These are phyloP conservation scores for Tichodroma muraria DNA, from an alignment of 2,113 vertebrate species.

Conservation along the genomic window DNA sequence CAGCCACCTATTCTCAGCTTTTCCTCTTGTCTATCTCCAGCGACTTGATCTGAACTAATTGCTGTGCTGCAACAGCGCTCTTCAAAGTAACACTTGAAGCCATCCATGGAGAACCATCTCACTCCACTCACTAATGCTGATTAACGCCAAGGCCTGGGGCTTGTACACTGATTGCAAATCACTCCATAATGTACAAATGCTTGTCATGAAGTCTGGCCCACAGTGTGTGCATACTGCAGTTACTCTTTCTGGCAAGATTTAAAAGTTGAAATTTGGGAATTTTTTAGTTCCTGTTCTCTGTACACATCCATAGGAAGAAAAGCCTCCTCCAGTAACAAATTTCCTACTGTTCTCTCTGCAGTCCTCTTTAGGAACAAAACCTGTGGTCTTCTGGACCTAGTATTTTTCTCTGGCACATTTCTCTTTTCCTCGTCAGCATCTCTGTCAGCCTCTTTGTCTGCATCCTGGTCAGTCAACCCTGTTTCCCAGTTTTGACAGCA, in stretches of 20 bases:
- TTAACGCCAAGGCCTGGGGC: background rate
- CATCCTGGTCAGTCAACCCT: background rate
- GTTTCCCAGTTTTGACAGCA: background rate
- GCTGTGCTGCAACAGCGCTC: background rate
- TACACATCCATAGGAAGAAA: background rate
- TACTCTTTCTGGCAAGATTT: background rate
- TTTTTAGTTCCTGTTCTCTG: background rate
- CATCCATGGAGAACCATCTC: background rate
- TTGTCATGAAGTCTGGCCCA: background rate
- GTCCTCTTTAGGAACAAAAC: background rate
- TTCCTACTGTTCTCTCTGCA: background rate
- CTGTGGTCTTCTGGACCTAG: background rate
- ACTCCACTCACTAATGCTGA: background rate
- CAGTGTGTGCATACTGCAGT: fast-evolving
- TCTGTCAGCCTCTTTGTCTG: background rate
- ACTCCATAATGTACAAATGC: background rate
- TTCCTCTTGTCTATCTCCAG: background rate
- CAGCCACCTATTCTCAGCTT: background rate
- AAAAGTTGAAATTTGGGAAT: background rate
- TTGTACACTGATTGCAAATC: background rate
- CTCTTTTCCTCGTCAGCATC: background rate
- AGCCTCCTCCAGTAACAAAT: background rate
- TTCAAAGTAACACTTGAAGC: background rate
- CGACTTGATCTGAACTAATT: background rate
- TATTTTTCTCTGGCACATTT: background rate